Conservation (phyloP, 2,888 invertebrate species). For the Drosophila merina region DNA sequence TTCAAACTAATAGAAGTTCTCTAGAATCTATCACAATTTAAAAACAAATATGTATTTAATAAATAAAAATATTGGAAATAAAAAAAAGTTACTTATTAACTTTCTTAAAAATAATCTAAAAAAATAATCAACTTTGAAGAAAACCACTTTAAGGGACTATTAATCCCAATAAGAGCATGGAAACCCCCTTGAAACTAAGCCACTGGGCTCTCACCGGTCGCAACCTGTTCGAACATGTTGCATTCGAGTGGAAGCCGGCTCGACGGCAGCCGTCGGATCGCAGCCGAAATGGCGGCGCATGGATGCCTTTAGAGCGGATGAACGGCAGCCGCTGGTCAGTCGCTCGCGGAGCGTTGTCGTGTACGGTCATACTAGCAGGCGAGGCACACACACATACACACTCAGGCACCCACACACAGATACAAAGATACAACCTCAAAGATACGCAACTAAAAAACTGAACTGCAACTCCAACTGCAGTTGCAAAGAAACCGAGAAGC, state of each 20-base stretch:
- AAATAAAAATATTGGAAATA: no score
- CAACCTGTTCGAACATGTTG: constrained; percentile 5
- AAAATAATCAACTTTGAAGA: neutral
- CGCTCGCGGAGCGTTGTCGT: constrained; percentile 84
- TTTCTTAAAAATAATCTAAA: no score
- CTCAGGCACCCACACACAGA: constrained; percentile 4
- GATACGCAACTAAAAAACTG: constrained; percentile 13
- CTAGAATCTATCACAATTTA: no score
- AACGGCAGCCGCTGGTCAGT: constrained; percentile 65
- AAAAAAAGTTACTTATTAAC: no score
- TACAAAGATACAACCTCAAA: constrained; percentile 6
- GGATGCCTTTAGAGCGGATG: constrained; percentile 24
- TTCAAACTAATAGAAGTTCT: no score
- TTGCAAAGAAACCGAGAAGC: neutral
- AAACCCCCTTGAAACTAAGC: neutral
- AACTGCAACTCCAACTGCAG: constrained; percentile 1
- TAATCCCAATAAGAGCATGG: no score
- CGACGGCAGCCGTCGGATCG: constrained; percentile 3
- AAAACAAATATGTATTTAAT: no score
- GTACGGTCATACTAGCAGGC: constrained; percentile 69
- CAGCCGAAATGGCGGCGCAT: constrained; percentile 2
- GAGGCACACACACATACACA: constrained; percentile 23
- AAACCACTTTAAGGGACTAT: neutral
- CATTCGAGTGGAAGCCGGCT: neutral
- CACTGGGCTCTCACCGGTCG: neutral